Conservation (phyloP, 1,140 invertebrate species). For the Latrodectus geometricus region DNA sequence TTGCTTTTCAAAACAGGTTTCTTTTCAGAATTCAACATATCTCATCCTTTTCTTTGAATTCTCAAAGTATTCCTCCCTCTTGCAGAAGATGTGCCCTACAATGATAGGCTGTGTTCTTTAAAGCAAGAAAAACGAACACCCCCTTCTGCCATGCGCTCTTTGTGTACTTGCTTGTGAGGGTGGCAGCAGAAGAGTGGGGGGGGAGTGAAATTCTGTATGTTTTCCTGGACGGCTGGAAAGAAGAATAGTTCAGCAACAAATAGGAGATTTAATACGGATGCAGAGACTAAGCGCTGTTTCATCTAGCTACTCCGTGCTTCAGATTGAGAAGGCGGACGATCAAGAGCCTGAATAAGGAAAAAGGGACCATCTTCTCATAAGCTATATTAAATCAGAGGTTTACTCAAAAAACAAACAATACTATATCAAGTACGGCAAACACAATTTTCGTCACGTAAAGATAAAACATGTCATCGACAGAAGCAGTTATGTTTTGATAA, state of each 20-base stretch:
- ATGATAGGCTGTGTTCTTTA: conserved; percentile 20
- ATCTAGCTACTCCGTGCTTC: conserved; percentile 32
- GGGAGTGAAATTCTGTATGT: conserved; percentile 21
- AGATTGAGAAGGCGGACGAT: conserved; percentile 37
- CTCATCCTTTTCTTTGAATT: conserved; percentile 16
- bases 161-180: background rate
- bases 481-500: too few species aligned
- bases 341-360: background rate
- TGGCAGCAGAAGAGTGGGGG: background rate
- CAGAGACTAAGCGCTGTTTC: conserved; percentile 42
- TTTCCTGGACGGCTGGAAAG: background rate
- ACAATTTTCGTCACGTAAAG: background rate
- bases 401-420: background rate
- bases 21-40: background rate
- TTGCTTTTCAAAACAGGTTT: conserved; percentile 21
- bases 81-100: background rate
- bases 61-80: conserved; percentile 21
- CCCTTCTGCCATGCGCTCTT: background rate
- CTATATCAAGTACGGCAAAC: background rate
- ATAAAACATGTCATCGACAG: too few species aligned
- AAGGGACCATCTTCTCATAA: background rate
- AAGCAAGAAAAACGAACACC: conserved; percentile 8
- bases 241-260: conserved; percentile 21
- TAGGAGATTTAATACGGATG: conserved; percentile 52
- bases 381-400: background rate